Percentiles rank a stretch among this genome's conserved stretches.
Conservation (phyloP, 1,140 invertebrate genomes). For the Drosophila aff. region DNA sequence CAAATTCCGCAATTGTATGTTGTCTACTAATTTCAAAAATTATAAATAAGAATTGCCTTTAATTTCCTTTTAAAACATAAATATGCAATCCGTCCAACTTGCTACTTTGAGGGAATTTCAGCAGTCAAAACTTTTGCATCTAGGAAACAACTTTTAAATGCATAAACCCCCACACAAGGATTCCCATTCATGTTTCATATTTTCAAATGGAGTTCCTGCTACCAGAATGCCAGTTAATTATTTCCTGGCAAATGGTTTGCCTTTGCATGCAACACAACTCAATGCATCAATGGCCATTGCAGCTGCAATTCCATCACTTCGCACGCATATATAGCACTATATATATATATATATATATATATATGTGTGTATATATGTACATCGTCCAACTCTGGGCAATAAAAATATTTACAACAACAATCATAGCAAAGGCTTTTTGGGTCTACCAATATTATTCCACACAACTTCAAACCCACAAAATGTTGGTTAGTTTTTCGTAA, state of each 20-base stretch:
- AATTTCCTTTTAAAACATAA: not conserved
- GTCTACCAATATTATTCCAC: slow-evolving; percentile 85
- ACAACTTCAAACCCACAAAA: slow-evolving; percentile 85
- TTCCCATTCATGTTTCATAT: slow-evolving; percentile 10
- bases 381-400: slow-evolving; percentile 45
- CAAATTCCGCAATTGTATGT: not conserved
- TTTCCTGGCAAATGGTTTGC: slow-evolving; percentile 33
- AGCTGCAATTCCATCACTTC: slow-evolving; percentile 37
- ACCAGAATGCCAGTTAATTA: slow-evolving; percentile 34
- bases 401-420: slow-evolving; percentile 72
- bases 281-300: slow-evolving; percentile 45
- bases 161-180: slow-evolving; percentile 1
- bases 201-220: slow-evolving; percentile 24
- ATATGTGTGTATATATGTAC: not conserved
- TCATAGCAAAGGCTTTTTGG: slow-evolving; percentile 76
- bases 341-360: not conserved
- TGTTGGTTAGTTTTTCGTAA: slow-evolving; percentile 85
- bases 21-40: not conserved
- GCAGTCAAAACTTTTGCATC: not conserved
- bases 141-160: not conserved
- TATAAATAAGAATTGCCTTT: not conserved
- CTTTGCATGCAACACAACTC: slow-evolving; percentile 26
- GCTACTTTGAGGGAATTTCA: not conserved
- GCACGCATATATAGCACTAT: not conserved
- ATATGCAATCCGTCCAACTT: not conserved